Evolutionary conservation across 2,888 invertebrate species (phyloP).

Genomic region (Nemotelus pantherinus): DNA sequence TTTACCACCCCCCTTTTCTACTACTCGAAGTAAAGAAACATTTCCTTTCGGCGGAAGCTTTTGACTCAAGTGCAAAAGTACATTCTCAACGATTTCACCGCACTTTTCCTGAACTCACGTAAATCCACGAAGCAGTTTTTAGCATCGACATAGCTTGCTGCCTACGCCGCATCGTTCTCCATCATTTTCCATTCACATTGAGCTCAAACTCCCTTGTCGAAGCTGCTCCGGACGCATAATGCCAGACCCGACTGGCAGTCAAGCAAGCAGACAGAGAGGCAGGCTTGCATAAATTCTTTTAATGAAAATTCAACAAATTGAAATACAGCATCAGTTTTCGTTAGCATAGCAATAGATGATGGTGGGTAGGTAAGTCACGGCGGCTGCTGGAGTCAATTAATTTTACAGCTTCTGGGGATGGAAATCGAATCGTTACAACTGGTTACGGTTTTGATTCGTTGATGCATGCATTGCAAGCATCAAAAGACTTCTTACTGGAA

Average conservation of each 20-base stretch:
- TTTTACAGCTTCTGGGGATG: neutral
- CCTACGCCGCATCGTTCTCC: no score
- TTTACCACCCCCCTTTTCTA: neutral
- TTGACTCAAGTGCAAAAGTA: slow-evolving; percentile 33
- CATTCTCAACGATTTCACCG: neutral
- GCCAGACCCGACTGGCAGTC: neutral
- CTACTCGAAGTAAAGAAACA: slow-evolving; percentile 11
- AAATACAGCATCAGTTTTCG: slow-evolving; percentile 5
- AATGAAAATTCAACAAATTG: slow-evolving; percentile 37
- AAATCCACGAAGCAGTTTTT: no score
- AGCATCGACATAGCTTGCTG: no score
- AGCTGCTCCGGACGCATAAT: neutral
- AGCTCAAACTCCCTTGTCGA: neutral
- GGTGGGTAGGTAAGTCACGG: neutral
- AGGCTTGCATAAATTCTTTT: slow-evolving; percentile 23
- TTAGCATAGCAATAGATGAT: neutral
- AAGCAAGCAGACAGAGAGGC: neutral
- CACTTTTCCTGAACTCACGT: no score
- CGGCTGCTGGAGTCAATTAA: neutral
- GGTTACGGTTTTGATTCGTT: neutral
- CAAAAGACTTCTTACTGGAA: neutral
- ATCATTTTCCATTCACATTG: no score
- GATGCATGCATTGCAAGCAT: neutral
- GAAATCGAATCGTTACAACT: neutral
- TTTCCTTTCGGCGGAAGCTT: slow-evolving; percentile 35